A percentile compares a stretch with the other conserved stretches of the same genome.
Evolutionary conservation across 2,888 invertebrate genomes (phyloP).

Genomic region (Amaurobius ferox): DNA sequence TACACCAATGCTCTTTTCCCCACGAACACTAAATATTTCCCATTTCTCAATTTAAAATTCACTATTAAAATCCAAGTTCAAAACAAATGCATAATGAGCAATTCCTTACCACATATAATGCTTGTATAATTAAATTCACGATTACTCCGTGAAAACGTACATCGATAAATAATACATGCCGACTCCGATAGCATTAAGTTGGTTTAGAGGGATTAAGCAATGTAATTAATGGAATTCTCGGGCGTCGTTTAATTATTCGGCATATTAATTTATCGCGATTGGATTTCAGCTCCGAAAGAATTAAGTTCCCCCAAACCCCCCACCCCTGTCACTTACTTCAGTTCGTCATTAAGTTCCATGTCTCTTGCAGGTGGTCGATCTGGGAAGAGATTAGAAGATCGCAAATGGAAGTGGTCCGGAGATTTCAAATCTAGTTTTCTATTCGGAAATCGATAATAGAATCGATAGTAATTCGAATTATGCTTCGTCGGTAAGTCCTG

Average conservation of each 20-base stretch:
- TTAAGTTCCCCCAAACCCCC: neutral
- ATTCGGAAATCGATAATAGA: neutral
- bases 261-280: conserved; percentile 8
- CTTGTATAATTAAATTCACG: neutral
- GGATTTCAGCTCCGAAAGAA: neutral
- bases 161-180: conserved; percentile 1
- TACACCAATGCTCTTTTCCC: neutral
- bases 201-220: neutral
- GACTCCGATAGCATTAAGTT: conserved; percentile 8
- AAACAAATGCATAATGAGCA: neutral
- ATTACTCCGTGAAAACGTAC: neutral
- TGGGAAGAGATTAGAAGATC: neutral
- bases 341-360: neutral
- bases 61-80: neutral
- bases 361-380: conserved; percentile 7
- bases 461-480: conserved; percentile 16
- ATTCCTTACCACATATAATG: neutral
- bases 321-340: neutral
- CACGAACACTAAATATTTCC: too few species aligned
- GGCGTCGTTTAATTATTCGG: conserved; percentile 3
- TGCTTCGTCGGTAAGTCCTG: neutral
- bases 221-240: conserved; percentile 7
- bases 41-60: neutral
- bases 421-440: neutral
- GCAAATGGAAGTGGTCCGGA: neutral